Evolutionary conservation across 2,113 vertebrate species (phyloP).

Genomic region (Pteropus alecto): DNA sequence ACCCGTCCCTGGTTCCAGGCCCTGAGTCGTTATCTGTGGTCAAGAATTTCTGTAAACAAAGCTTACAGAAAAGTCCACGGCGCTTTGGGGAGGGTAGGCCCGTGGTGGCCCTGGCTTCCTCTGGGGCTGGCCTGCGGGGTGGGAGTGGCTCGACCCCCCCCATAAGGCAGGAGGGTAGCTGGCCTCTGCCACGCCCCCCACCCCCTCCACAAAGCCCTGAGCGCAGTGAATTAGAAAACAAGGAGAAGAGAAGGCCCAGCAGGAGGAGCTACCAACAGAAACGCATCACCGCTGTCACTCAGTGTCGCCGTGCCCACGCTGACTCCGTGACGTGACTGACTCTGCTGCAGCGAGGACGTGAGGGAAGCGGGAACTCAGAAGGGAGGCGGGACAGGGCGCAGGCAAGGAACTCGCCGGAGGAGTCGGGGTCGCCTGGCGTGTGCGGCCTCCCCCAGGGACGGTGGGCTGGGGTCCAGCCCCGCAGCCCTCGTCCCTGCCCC

Average conservation of each 20-base stretch:
- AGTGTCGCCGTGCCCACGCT: accelerated
- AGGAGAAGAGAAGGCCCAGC: background rate
- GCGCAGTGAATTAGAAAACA: background rate
- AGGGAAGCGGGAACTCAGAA: background rate
- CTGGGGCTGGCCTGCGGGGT: background rate
- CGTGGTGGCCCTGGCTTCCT: background rate
- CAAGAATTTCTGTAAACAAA: conserved; percentile 16
- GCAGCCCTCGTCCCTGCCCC: background rate
- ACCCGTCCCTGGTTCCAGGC: background rate
- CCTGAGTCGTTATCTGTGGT: background rate
- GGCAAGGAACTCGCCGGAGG: background rate
- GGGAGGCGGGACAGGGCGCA: background rate
- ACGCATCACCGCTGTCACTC: background rate
- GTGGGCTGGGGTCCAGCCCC: background rate
- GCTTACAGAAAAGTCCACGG: conserved; percentile 5
- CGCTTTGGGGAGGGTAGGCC: background rate
- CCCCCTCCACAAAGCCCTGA: background rate
- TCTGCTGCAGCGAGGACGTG: background rate
- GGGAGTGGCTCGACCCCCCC: background rate
- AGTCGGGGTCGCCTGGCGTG: background rate
- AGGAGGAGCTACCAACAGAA: background rate
- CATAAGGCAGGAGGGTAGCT: background rate
- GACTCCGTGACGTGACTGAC: background rate
- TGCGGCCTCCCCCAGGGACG: background rate
- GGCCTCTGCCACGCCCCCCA: background rate